Base-by-base conservation (phyloP, 2,888 invertebrate genomes). In the Erebia aethiops region DNA sequence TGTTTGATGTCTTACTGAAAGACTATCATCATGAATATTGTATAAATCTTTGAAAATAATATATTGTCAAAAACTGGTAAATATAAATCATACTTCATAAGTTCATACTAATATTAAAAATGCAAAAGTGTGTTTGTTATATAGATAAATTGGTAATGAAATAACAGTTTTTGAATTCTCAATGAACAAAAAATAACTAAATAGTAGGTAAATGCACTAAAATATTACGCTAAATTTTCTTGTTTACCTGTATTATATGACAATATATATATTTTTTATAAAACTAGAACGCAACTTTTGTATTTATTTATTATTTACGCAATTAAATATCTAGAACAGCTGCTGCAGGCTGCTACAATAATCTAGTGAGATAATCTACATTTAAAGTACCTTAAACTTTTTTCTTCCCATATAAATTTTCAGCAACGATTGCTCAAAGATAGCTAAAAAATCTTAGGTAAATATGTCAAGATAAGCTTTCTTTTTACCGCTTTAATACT, bases 1-100 rank as follows among this genome's bases (percentile, higher is more conserved):
- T 83, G 87, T 87, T 89, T 79, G 76, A 78, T 60, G 81, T 81
- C 77, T 76, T 77, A 72, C 76, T 73, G 72, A 81, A 73, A 46
- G 78, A 69, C 75, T 75, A 75, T 76, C 77, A 81, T 80, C 80
- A 71, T 64, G 72, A 76, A 71, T 54, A 77, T 71, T 71, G 62
- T 74, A 74, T 69, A 65, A 75, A 68, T 68, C 51, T 52, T 60
- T 57, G 21, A 52, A 51, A 51, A 43, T 18, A 10, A 1, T 16
- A 64, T 13, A 49, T 16, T 57, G 11, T n/a, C 43, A 16, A 61
- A 58, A 51, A 57, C n/a, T 51, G 18, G 41, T 13, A 43, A 65
- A 14, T 18, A 13, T n/a, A n/a, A n/a, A n/a, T n/a, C n/a, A n/a
- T n/a, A n/a, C n/a, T n/a, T n/a, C n/a, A n/a, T n/a, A n/a, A n/a